These are phyloP conservation scores for Neodon shergylaensis DNA, from an alignment of 2,113 vertebrate species.

Conservation along the genomic window DNA sequence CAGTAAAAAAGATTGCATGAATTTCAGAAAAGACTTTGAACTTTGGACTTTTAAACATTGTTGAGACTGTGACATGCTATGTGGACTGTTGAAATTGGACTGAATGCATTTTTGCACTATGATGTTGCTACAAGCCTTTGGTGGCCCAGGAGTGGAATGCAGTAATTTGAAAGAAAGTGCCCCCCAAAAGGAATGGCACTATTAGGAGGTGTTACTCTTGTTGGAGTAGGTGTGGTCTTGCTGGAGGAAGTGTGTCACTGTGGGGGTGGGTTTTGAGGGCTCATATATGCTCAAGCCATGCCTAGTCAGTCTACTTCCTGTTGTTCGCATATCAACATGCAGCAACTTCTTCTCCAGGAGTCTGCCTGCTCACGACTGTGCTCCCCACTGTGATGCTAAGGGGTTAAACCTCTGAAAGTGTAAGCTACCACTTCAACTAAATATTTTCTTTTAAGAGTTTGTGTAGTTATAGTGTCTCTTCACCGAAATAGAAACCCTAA, in stretches of 20 bases:
- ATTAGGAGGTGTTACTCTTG: neutral
- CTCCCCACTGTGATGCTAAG: neutral
- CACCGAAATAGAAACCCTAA: neutral
- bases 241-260: neutral
- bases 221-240: neutral
- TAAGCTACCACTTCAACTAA: neutral
- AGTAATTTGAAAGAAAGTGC: neutral
- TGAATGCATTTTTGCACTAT: no score
- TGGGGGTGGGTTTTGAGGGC: neutral
- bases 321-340: neutral
- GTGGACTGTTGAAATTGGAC: no score
- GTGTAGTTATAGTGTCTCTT: neutral
- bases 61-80: no score
- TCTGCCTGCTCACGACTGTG: neutral
- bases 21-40: no score
- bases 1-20: no score
- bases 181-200: neutral
- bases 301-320: neutral
- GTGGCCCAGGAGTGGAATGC: no score
- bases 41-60: no score
- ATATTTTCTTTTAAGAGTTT: neutral
- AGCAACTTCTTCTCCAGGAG: neutral
- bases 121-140: no score
- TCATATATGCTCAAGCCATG: neutral
- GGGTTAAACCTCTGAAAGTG: neutral